Percentiles rank a stretch among this genome's conserved stretches.
These are phyloP conservation scores for Galaxea fascicularis DNA, from an alignment of 92 coral and sea anemone species.

Conservation along the genomic window DNA sequence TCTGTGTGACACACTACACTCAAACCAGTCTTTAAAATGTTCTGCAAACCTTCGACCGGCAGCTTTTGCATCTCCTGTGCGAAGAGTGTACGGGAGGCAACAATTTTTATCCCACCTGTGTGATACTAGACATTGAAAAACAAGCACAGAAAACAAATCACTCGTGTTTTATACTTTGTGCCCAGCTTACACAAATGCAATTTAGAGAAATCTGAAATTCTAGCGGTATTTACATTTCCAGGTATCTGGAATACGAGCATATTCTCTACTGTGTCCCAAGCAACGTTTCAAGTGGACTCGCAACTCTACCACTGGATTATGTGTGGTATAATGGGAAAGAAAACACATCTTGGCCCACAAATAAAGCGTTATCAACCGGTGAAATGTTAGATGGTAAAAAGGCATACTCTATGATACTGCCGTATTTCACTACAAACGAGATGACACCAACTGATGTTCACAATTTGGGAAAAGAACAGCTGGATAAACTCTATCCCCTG, in stretches of 20 bases:
- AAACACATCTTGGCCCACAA: conserved; percentile 70
- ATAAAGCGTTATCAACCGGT: conserved; percentile 75
- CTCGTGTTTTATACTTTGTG: too few relatives aligned
- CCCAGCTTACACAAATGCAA: too few relatives aligned
- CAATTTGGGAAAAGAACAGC: conserved; percentile 75
- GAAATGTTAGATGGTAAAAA: conserved; percentile 69
- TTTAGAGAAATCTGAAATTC: neutral
- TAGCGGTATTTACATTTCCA: neutral
- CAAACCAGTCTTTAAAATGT: too few relatives aligned
- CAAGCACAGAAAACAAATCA: too few relatives aligned
- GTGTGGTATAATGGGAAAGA: conserved; percentile 76
- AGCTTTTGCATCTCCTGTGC: too few relatives aligned
- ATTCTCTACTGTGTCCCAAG: conserved; percentile 86
- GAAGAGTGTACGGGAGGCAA: too few relatives aligned
- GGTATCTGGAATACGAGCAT: conserved; percentile 85
- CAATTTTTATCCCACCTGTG: too few relatives aligned
- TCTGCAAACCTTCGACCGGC: too few relatives aligned
- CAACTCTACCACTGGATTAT: conserved; percentile 78
- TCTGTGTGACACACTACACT: too few relatives aligned
- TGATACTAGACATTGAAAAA: too few relatives aligned
- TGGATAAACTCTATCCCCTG: conserved; percentile 75
- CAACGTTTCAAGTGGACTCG: conserved; percentile 86
- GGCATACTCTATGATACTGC: conserved; percentile 78
- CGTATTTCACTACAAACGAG: conserved; percentile 91
- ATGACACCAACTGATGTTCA: conserved; percentile 85